Conservation (phyloP, 2,113 vertebrate species). For the Turdus rufiventris region DNA sequence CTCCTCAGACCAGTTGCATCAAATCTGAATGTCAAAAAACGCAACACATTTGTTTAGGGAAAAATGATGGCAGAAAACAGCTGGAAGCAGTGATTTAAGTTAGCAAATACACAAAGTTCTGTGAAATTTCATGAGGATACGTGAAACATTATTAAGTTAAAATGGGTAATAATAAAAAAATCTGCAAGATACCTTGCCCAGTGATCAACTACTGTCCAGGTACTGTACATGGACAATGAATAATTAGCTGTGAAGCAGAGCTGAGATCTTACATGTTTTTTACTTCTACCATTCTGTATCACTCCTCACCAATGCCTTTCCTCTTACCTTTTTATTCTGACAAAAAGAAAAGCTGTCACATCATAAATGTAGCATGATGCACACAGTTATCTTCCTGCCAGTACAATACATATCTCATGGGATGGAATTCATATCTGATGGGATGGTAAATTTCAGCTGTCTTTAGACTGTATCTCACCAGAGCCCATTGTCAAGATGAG, state of each 20-base stretch:
- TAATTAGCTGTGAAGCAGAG: background rate
- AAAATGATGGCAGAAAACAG: background rate
- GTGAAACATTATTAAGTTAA: background rate
- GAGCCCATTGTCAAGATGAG: background rate
- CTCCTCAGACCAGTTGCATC: background rate
- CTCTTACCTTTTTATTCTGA: background rate
- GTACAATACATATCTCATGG: background rate
- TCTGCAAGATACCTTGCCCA: background rate
- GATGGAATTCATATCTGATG: background rate
- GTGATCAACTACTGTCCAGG: background rate
- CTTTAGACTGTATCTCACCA: background rate
- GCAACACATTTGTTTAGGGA: background rate
- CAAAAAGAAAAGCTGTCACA: background rate
- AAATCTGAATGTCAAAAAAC: background rate
- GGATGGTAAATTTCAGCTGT: background rate
- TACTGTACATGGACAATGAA: background rate
- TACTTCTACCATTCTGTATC: background rate
- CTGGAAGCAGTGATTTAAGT: background rate
- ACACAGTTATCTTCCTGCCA: background rate
- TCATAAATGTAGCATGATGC: background rate
- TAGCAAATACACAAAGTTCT: background rate
- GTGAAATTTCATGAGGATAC: background rate
- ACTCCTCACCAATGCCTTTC: background rate
- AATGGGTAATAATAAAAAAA: background rate
- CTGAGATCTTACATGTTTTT: background rate